Base-by-base conservation (phyloP, 2,113 vertebrate species). In the Cyanoderma ruficeps region DNA sequence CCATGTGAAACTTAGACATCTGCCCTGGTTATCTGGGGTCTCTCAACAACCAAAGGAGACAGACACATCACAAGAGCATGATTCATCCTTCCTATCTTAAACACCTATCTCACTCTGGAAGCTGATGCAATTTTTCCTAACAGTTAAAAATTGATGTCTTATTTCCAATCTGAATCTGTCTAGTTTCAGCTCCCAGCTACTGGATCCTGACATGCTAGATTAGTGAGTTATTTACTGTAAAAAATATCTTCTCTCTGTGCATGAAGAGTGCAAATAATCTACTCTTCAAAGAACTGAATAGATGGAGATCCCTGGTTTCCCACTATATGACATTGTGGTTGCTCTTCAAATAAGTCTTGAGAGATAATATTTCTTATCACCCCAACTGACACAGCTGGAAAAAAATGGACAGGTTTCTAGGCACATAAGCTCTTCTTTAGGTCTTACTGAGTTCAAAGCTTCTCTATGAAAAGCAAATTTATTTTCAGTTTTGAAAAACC, bases 91-190 rank as follows among this genome's bases (percentile, higher is more conserved):
- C 55, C 24, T 83, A 67, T 92, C 79, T 95, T 92, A 92, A 95
- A 89, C 56, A 90, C 64, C 76, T 88, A 86, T 93, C 83, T 94
- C 23, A 31, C 30, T 69, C 78, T 35, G 68, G 86, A 89, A 86
- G 83, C 55, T 92, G 89, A 81, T 96, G 92, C 20, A 89, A 81
- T 92, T 95, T 92, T 71, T 90, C 83, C 64, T 76, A 82, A 78
- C 85, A 50, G 59, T 72, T 93, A 90, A 90, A 87, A 88, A 74
- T 19, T n/a, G 30, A 83, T 81, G 71, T 86, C 85, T 88, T 94
- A 63, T 80, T 97, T 95, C 75, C 90, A 93, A 70, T 96, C 74
- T 60, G 93, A 95, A 95, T 93, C 94, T 92, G 68, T 59, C 91
- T 87, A 60, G 61, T 53, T 90, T 70, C 79, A 59, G 75, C 89